Base-by-base conservation (phyloP, 2,797 vertebrate species). In the Pangasius larnaudii region DNA sequence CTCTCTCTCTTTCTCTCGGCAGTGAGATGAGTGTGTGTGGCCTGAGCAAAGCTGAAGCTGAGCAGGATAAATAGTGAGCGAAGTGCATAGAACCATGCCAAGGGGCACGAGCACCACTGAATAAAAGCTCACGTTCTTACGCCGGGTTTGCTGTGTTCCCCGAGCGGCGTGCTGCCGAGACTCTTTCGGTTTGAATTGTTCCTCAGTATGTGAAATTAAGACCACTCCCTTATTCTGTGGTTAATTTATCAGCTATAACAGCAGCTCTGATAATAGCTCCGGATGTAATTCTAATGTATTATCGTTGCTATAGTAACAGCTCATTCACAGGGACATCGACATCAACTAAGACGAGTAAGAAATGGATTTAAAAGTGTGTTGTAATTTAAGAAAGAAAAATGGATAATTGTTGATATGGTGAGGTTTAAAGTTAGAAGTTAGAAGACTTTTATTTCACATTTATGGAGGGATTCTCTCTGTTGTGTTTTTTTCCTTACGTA, bases 1-100 rank as follows among this genome's bases (percentile, higher is more conserved):
- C 79, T 53, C 74, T 77, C 46, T 19, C 53, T 14, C 42, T 49
- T 3, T 49, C 88, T 85, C 86, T 86, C 65, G 74, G 56, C 39
- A 74, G 65, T 88, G 14, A 71, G 61, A 22, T 46, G 56, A 10
- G 10, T 24, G 56, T 58, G 7, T 80, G 19, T 2, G 11, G 79
- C 10, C 33, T 56, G 30, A 36, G 18, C 3, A 30, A 56, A 82
- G 22, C 36, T 49, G 59, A 63, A 18, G 36, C 3, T 27, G 58
- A 61, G 11, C 22, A 61, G 58, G 13, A 27, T 63, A 46, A 46
- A 5, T 10, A 63, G 18, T 36, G 49, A 33, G n/a, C 7, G 3
- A 33, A n/a, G 24, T 75, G 42, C 6, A 58, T 11, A 79, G 22
- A 53, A 53, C n/a, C 7, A 33, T 53, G 46, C n/a, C 51, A 36